phyloP scores from a whole-genome alignment of 2,888 invertebrate species.

The Itoplectis maculator region DNA sequence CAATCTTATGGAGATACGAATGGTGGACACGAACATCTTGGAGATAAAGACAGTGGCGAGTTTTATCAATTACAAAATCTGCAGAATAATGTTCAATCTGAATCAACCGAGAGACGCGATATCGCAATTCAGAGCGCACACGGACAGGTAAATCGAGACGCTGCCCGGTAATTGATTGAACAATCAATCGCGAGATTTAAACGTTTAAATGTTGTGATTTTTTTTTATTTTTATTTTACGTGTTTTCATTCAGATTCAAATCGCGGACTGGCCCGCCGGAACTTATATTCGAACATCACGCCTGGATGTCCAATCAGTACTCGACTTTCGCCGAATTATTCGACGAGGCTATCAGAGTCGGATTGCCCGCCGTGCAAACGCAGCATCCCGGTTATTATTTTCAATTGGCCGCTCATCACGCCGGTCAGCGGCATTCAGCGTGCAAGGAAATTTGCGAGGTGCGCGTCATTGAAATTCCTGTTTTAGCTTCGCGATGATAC shows the following conservation, averaged over 20 bases:
- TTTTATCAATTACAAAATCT: conserved; percentile 97
- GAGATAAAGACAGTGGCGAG: conserved; percentile 98
- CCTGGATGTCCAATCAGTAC: conserved; percentile 97
- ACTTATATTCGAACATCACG: conserved; percentile 96
- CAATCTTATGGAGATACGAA: conserved; percentile 94
- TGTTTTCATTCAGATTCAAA: conserved; percentile 87
- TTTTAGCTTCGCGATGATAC: neutral
- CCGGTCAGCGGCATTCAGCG: conserved; percentile 90
- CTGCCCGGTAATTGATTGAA: neutral
- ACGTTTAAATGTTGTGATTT: no score
- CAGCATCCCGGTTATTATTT: conserved; percentile 99
- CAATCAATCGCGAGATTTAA: no score
- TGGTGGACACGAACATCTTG: conserved; percentile 95
- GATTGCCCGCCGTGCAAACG: conserved; percentile 96
- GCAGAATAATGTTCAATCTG: conserved; percentile 94
- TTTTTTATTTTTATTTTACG: no score
- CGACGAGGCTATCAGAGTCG: conserved; percentile 96
- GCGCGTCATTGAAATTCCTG: conserved; percentile 58
- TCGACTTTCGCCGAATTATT: conserved; percentile 96
- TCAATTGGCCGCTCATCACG: conserved; percentile 96
- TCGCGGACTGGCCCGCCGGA: conserved; percentile 92
- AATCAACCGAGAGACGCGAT: conserved; percentile 97
- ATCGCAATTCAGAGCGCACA: conserved; percentile 95
- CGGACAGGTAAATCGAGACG: conserved; percentile 87
- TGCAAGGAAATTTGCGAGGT: conserved; percentile 91